phyloP scores from a whole-genome alignment of 1,140 invertebrate species.

The Trachymyrmex septentrionalis region DNA sequence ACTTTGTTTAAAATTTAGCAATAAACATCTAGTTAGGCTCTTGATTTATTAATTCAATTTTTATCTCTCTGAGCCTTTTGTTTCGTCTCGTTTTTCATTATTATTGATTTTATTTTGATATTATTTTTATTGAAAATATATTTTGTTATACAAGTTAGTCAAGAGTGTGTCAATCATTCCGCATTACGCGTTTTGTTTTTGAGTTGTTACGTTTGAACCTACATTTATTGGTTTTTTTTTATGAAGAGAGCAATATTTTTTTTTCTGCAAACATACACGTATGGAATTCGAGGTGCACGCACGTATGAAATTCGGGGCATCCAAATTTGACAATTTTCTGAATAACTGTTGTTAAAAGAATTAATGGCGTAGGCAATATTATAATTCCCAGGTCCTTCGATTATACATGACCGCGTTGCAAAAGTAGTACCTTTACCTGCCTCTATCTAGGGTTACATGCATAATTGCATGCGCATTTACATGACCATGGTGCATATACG shows the following conservation, averaged over 20 bases:
- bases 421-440: neutral
- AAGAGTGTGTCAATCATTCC: neutral
- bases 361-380: neutral
- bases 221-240: neutral
- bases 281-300: neutral
- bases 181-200: neutral
- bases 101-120: no score
- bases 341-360: constrained; percentile 9
- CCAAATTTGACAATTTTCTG: neutral
- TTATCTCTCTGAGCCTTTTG: no score
- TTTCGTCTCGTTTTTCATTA: no score
- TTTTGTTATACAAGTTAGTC: neutral
- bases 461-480: constrained; percentile 64
- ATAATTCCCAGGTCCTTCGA: constrained; percentile 60
- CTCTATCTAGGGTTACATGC: constrained; percentile 32
- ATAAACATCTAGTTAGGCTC: no score
- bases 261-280: no score
- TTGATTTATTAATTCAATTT: no score
- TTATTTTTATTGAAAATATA: neutral
- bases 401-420: constrained; percentile 50
- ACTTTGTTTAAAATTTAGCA: no score
- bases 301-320: neutral
- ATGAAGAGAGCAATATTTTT: neutral
- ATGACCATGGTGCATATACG: constrained; percentile 1
- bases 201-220: neutral